Evolutionary conservation across 2,888 invertebrate genomes (phyloP).

Genomic region (Macrophya annulata): DNA sequence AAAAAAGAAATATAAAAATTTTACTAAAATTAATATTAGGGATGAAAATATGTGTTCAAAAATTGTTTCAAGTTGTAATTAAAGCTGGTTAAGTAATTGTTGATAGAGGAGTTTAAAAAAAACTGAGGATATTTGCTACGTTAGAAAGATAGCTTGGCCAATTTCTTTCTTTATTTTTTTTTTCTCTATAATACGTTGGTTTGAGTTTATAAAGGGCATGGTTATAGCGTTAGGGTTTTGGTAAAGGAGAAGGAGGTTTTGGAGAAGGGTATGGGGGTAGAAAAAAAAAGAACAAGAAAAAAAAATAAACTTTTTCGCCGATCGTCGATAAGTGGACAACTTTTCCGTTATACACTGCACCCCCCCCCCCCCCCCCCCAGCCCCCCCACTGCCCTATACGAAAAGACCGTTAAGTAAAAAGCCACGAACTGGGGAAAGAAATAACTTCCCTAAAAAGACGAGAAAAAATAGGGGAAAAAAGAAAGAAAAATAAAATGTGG

Average conservation of each 20-base stretch:
- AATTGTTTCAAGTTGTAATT: background rate
- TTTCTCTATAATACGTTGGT: conserved; percentile 4
- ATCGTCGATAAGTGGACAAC: conserved; percentile 55
- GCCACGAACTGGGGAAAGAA: conserved; percentile 25
- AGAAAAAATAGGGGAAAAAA: background rate
- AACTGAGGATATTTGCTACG: conserved; percentile 1
- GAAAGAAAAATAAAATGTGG: background rate
- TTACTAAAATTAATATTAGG: background rate
- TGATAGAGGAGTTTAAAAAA: background rate
- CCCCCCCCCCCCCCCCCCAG: background rate
- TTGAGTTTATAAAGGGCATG: conserved; percentile 23
- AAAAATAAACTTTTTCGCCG: conserved; percentile 2
- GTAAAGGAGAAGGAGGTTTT: background rate
- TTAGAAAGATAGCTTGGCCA: background rate
- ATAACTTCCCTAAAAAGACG: background rate
- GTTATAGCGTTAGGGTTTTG: background rate
- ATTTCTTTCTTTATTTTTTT: too few relatives aligned
- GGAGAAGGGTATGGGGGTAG: background rate
- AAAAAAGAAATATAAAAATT: background rate
- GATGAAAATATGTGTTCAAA: background rate
- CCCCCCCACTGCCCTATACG: background rate
- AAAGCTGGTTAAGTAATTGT: background rate
- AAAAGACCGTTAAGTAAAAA: conserved; percentile 33
- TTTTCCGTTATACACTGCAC: conserved; percentile 24
- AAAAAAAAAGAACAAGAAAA: background rate